A percentile compares a stretch with the other conserved stretches of the same genome.
phyloP scores from a whole-genome alignment of 2,888 invertebrate genomes.

The Bombylius major region DNA sequence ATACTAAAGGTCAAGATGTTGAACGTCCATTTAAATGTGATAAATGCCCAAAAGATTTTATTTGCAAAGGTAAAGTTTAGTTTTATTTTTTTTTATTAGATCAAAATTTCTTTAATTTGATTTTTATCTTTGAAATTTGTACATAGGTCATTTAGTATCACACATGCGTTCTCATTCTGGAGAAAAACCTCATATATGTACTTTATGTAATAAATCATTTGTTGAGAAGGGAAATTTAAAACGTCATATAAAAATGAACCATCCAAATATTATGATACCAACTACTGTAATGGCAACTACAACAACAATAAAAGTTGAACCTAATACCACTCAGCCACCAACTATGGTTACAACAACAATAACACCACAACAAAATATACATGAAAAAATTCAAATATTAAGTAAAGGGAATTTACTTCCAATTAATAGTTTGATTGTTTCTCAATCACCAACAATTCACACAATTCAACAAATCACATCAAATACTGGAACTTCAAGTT shows the following conservation, averaged over 20 bases:
- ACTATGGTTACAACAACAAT: conserved; percentile 4
- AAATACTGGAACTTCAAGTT: conserved; percentile 20
- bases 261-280: conserved; percentile 40
- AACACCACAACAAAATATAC: conserved; percentile 8
- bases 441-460: conserved; percentile 35
- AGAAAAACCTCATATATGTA: conserved; percentile 45
- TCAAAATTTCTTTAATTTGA: background rate
- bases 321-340: background rate
- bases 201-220: conserved; percentile 62
- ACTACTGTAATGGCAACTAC: conserved; percentile 35
- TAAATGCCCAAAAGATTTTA: conserved; percentile 73
- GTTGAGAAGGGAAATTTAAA: conserved; percentile 70
- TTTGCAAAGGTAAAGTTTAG: conserved; percentile 58
- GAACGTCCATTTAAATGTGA: conserved; percentile 64
- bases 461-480: conserved; percentile 36
- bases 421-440: conserved; percentile 25
- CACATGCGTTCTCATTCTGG: conserved; percentile 68
- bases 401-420: conserved; percentile 11
- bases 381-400: conserved; percentile 11
- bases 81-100: background rate
- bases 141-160: conserved; percentile 56
- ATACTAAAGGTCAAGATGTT: conserved; percentile 58
- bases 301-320: conserved; percentile 26
- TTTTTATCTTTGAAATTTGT: background rate
- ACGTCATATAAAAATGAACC: conserved; percentile 60